Conservation (phyloP, 2,113 vertebrate species). For the Galeopterus variegatus region DNA sequence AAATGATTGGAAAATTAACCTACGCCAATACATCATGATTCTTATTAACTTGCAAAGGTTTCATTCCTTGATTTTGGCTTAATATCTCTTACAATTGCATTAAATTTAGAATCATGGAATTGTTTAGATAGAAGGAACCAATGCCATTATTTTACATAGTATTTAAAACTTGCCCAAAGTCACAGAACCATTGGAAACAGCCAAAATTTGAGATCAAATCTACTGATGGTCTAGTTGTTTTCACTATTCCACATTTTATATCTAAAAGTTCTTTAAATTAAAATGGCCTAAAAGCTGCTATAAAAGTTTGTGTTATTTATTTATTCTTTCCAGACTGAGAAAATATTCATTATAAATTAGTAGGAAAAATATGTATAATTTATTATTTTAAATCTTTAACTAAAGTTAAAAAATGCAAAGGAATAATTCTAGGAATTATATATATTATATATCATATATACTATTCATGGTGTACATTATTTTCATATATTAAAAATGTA, state of each 20-base stretch:
- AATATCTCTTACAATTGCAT: conserved; percentile 16
- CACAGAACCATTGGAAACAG: conserved; percentile 13
- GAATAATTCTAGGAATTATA: background rate
- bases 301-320: background rate
- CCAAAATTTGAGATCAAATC: background rate
- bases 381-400: conserved; percentile 12
- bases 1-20: conserved; percentile 82
- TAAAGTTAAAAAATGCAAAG: background rate
- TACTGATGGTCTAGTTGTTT: conserved; percentile 10
- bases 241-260: background rate
- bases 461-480: background rate
- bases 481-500: background rate
- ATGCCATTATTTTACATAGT: conserved; percentile 38
- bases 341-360: background rate
- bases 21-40: conserved; percentile 46
- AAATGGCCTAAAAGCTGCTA: background rate
- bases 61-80: conserved; percentile 72
- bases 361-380: background rate
- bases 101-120: conserved; percentile 49
- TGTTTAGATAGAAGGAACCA: background rate
- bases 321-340: background rate
- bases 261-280: conserved; percentile 1
- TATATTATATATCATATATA: background rate
- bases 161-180: conserved; percentile 1
- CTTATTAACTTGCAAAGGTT: conserved; percentile 72